A percentile compares a stretch with the other conserved stretches of the same genome.
Evolutionary conservation across 2,113 vertebrate species (phyloP).

Genomic region (Pleuronectes platessa): DNA sequence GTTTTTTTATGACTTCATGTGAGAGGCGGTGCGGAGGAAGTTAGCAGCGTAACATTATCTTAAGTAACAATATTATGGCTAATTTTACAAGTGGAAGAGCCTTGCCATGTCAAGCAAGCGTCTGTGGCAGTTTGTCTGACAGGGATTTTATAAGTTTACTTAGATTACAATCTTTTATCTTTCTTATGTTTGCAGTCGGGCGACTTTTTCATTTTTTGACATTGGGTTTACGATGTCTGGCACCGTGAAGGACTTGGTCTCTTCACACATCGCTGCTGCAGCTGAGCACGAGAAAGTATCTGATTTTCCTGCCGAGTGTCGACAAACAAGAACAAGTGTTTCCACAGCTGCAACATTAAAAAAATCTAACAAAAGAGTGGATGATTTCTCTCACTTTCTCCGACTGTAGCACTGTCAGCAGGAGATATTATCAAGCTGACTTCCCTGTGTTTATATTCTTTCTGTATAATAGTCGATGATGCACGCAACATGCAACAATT

Average conservation of each 20-base stretch:
- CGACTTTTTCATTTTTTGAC: constrained; percentile 23
- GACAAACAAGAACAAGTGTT: background rate
- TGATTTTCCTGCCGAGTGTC: background rate
- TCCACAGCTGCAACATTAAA: constrained; percentile 8
- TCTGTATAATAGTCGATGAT: constrained; percentile 36
- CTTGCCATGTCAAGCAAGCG: background rate
- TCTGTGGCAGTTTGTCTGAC: constrained; percentile 4
- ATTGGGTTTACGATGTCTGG: constrained; percentile 5
- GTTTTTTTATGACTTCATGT: constrained; percentile 1
- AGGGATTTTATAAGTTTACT: background rate
- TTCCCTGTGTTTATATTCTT: constrained; percentile 36
- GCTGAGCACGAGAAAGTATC: constrained; percentile 17
- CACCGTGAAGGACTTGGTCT: constrained; percentile 1
- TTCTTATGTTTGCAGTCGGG: constrained; percentile 22
- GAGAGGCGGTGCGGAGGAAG: background rate
- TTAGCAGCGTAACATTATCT: constrained; percentile 14
- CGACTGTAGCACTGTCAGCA: constrained; percentile 35
- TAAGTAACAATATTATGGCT: background rate
- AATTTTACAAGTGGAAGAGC: constrained; percentile 2
- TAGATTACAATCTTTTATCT: constrained; percentile 16
- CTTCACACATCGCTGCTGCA: background rate
- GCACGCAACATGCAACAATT: constrained; percentile 49
- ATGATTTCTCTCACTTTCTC: constrained; percentile 18
- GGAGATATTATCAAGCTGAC: constrained; percentile 21
- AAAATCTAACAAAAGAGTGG: constrained; percentile 8